These are phyloP conservation scores for Nothoprocta perdicaria DNA, from an alignment of 2,113 vertebrate genomes.

Conservation along the genomic window DNA sequence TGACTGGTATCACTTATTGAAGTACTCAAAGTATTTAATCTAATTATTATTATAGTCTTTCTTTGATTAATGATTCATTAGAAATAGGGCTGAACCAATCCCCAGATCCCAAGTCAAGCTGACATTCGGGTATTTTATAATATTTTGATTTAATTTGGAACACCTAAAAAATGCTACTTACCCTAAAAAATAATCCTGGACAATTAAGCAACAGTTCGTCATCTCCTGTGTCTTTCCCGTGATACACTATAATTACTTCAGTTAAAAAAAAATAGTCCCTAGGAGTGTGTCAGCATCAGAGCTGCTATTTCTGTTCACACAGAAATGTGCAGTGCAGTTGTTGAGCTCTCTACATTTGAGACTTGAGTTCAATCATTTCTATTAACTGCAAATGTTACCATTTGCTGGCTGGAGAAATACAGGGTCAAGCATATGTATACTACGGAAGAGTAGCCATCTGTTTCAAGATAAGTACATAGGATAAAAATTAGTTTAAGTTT, in stretches of 20 bases:
- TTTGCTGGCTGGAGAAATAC: conserved; percentile 11
- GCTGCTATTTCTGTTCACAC: conserved; percentile 9
- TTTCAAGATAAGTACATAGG: conserved; percentile 8
- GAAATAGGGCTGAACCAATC: background rate
- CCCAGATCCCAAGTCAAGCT: background rate
- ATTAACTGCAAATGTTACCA: conserved; percentile 23
- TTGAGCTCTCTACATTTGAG: conserved; percentile 16
- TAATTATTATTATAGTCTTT: background rate
- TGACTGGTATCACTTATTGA: background rate
- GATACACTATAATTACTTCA: background rate
- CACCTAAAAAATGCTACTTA: background rate
- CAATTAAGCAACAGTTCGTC: conserved; percentile 41
- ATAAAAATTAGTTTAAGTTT: conserved; percentile 43
- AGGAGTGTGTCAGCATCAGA: background rate
- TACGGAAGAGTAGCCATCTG: background rate
- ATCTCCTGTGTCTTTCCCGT: conserved; percentile 30
- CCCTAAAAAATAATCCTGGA: background rate
- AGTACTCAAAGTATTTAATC: background rate
- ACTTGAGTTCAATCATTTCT: conserved; percentile 31
- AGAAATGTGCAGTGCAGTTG: conserved; percentile 14
- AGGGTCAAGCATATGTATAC: background rate
- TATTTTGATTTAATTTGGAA: background rate
- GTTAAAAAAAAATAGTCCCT: background rate
- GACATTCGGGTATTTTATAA: background rate
- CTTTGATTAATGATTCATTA: conserved; percentile 3